Conservation (phyloP, 2,888 invertebrate species). For the Chalcosyrphus nemorum region DNA sequence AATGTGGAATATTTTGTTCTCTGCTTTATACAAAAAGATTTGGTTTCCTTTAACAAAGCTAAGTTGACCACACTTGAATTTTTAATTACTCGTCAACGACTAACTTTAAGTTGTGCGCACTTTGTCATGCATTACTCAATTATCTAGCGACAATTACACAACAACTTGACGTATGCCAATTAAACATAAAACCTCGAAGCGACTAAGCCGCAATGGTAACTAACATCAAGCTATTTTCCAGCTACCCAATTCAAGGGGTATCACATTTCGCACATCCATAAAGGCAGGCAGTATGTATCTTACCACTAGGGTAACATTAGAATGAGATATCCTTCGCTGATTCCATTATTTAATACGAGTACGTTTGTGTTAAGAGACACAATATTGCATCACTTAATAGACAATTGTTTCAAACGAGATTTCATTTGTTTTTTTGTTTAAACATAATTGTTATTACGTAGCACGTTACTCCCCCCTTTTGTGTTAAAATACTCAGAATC, state of each 20-base stretch:
- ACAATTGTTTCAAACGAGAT: slow-evolving; percentile 41
- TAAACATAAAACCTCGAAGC: slow-evolving; percentile 40
- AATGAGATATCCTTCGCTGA: slow-evolving; percentile 64
- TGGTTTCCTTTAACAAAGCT: neutral
- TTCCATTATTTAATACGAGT: slow-evolving; percentile 34
- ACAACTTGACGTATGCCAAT: slow-evolving; percentile 48
- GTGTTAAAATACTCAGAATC: slow-evolving; percentile 4
- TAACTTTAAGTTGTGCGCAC: neutral
- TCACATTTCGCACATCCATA: slow-evolving; percentile 51
- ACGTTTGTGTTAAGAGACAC: neutral
- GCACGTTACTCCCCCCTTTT: slow-evolving; percentile 23
- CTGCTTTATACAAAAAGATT: neutral
- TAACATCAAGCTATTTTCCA: slow-evolving; percentile 33
- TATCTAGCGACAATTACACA: slow-evolving; percentile 38
- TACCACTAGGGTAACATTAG: slow-evolving; percentile 50
- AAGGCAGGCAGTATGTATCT: slow-evolving; percentile 28
- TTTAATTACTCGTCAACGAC: neutral
- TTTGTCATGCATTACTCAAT: slow-evolving; percentile 46
- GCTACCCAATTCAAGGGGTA: slow-evolving; percentile 41
- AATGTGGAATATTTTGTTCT: too few species aligned
- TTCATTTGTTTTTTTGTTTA: neutral
- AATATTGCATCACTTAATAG: slow-evolving; percentile 31
- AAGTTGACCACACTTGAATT: neutral
- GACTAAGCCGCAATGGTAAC: slow-evolving; percentile 51
- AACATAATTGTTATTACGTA: slow-evolving; percentile 23